Base-by-base conservation (phyloP, 2,113 vertebrate genomes). In the Megaleporinus macrocephalus region DNA sequence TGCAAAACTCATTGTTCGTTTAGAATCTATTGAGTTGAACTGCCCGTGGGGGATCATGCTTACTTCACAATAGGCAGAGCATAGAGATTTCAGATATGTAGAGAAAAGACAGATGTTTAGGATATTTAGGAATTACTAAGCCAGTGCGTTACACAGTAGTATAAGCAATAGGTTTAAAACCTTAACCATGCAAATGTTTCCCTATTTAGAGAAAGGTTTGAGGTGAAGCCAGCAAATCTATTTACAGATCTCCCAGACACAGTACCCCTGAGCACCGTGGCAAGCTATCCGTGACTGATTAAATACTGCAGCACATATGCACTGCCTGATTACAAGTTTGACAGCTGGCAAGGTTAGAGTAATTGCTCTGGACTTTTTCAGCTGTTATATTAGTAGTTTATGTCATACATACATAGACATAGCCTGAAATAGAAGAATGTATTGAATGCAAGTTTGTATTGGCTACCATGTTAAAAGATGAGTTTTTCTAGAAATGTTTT, bases 341-440 rank as follows among this genome's bases (percentile, higher is more conserved):
- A 88, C 89, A 90, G 83, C 83, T 87, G 84, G 86, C 86, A 85
- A 82, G 71, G 77, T 89, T 86, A 80, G 83, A 91, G 81, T 91
- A 88, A 90, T 91, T 89, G 87, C 86, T 79, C 78, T 74, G 76
- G 66, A 61, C 73, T 49, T n/a, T 61, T 76, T 72, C 33, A 24
- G 53, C 53, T 27, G 53, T 70, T 59, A 41, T 79, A 73, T 76
- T 76, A 70, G 68, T 44, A 4, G 68, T 80, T 33, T 76, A 7
- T 30, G 15, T 11, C 16, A n/a, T n/a, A n/a, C n/a, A n/a, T 16
- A 51, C n/a, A n/a, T n/a, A 14, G 29, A 69, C 29, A 0, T 22
- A 55, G 1, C 7, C 20, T 1, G 6, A 55, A 55, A 22, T 0
- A 55, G 16, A 22, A 55, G 18, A 55, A 22, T 6, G 53, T 55